A percentile compares a stretch with the other conserved stretches of the same genome.
Evolutionary conservation across 2,113 vertebrate species (phyloP).

Genomic region (Melanocharis versteri): DNA sequence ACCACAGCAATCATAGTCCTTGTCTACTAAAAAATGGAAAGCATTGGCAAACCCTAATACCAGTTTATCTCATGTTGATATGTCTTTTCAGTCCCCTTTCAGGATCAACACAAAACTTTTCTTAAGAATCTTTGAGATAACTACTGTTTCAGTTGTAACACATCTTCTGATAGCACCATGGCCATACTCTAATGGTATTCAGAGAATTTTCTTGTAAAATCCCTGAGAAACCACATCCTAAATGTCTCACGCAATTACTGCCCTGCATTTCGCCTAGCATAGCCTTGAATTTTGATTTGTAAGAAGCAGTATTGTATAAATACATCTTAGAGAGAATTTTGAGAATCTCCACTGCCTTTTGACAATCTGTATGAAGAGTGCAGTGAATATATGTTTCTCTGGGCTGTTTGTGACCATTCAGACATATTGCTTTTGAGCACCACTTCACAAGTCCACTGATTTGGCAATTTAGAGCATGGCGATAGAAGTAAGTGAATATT

Average conservation of each 20-base stretch:
- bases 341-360: background rate
- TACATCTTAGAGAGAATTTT: background rate
- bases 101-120: background rate
- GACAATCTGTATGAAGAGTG: background rate
- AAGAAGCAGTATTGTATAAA: background rate
- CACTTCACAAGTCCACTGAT: background rate
- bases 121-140: background rate
- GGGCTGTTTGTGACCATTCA: background rate
- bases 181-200: background rate
- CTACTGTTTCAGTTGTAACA: background rate
- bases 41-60: background rate
- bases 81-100: background rate
- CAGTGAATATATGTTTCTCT: background rate
- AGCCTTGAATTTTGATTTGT: background rate
- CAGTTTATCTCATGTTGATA: background rate
- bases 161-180: background rate
- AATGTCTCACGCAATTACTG: background rate
- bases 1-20: background rate
- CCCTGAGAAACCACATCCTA: background rate
- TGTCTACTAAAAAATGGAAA: background rate
- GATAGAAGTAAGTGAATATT: background rate
- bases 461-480: background rate
- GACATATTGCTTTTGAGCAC: background rate
- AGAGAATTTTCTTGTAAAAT: background rate
- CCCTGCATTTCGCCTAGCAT: background rate